phyloP scores from a whole-genome alignment of 2,888 invertebrate genomes.

The Lasioglossum zephyrum region DNA sequence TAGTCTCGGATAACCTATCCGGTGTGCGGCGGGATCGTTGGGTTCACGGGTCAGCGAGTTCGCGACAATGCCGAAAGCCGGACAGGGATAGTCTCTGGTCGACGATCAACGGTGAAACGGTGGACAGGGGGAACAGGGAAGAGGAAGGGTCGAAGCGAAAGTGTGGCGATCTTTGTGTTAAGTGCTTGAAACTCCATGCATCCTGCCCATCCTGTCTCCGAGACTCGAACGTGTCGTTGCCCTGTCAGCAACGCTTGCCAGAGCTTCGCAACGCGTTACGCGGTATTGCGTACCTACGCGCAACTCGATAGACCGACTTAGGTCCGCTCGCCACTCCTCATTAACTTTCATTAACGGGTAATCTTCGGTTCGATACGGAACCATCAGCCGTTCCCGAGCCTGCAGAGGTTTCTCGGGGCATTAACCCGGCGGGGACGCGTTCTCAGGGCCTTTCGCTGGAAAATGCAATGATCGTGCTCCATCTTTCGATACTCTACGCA shows the following conservation, averaged over 20 bases:
- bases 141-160: conserved; percentile 16
- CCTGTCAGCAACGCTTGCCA: conserved; percentile 11
- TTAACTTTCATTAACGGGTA: conserved; percentile 48
- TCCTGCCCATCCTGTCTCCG: conserved; percentile 73
- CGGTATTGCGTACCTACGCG: conserved; percentile 20
- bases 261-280: background rate
- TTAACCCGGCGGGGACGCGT: background rate
- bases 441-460: background rate
- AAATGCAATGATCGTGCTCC: background rate
- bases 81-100: conserved; percentile 47
- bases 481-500: background rate
- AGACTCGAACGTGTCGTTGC: conserved; percentile 40
- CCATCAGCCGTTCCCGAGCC: conserved; percentile 16
- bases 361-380: conserved; percentile 47
- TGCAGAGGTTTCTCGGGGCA: conserved; percentile 17
- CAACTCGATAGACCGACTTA: conserved; percentile 50
- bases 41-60: conserved; percentile 72
- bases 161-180: conserved; percentile 64
- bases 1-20: conserved; percentile 60
- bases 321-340: conserved; percentile 35
- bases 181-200: conserved; percentile 74
- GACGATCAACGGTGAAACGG: conserved; percentile 19
- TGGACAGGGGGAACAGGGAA: conserved; percentile 18
- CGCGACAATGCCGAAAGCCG: conserved; percentile 73
- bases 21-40: conserved; percentile 46